Evolutionary conservation across 2,113 vertebrate genomes (phyloP).

Genomic region (Holacanthus passer): DNA sequence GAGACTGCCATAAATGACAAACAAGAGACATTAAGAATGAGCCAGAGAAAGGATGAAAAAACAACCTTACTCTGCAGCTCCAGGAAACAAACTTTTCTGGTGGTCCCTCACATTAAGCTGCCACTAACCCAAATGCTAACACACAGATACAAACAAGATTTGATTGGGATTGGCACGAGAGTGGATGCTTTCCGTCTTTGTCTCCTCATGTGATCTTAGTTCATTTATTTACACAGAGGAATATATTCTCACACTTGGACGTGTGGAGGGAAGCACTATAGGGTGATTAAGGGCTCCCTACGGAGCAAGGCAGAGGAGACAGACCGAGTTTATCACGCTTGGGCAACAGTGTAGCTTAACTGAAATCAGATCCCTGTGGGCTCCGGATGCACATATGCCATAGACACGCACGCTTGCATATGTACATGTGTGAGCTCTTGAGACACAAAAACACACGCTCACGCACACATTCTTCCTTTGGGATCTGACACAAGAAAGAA

Average conservation of each 20-base stretch:
- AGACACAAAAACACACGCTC: conserved; percentile 18
- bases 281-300: conserved; percentile 41
- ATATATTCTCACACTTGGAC: conserved; percentile 60
- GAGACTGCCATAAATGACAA: conserved; percentile 71
- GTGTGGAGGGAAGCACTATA: conserved; percentile 32
- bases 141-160: conserved; percentile 70
- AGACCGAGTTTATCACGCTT: conserved; percentile 43
- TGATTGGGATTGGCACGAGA: conserved; percentile 63
- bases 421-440: not conserved
- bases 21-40: conserved; percentile 70
- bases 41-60: conserved; percentile 57
- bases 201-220: conserved; percentile 42
- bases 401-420: not conserved
- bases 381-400: conserved; percentile 21
- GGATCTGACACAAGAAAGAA: not conserved
- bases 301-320: conserved; percentile 33
- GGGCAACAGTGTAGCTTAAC: conserved; percentile 30
- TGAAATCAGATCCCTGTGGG: conserved; percentile 56
- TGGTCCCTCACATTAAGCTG: conserved; percentile 73
- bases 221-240: conserved; percentile 58
- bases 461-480: not conserved
- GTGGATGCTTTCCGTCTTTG: conserved; percentile 47
- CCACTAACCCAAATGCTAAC: conserved; percentile 64
- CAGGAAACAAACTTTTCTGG: conserved; percentile 73
- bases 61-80: conserved; percentile 46